Conservation (phyloP, 2,888 invertebrate genomes). For the Agrochola lota region DNA sequence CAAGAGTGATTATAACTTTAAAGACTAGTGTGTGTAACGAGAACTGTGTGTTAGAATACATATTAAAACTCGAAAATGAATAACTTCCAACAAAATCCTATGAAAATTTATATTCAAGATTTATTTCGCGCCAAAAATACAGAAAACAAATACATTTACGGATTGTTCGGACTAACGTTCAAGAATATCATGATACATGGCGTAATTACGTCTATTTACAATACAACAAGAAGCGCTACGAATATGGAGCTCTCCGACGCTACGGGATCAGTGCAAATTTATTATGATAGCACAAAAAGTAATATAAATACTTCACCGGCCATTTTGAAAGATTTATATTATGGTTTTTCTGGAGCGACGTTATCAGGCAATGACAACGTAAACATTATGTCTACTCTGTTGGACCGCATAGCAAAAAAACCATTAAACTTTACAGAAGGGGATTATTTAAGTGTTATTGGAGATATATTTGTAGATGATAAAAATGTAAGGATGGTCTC, state of each 20-base stretch:
- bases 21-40: background rate
- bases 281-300: slow-evolving; percentile 80
- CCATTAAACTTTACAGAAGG: slow-evolving; percentile 77
- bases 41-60: background rate
- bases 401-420: slow-evolving; percentile 76
- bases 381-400: slow-evolving; percentile 78
- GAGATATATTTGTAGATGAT: slow-evolving; percentile 85
- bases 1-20: background rate
- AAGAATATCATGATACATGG: slow-evolving; percentile 87
- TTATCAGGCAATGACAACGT: slow-evolving; percentile 77
- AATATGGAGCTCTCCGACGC: slow-evolving; percentile 85
- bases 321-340: slow-evolving; percentile 74
- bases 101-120: slow-evolving; percentile 87
- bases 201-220: slow-evolving; percentile 81
- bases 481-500: slow-evolving; percentile 81
- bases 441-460: slow-evolving; percentile 77
- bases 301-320: slow-evolving; percentile 72
- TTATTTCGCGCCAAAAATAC: slow-evolving; percentile 82
- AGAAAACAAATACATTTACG: slow-evolving; percentile 83
- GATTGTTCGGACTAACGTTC: slow-evolving; percentile 81
- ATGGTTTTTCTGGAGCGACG: slow-evolving; percentile 74
- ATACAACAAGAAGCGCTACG: slow-evolving; percentile 70
- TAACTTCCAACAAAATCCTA: slow-evolving; percentile 75
- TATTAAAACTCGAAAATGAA: slow-evolving; percentile 56
- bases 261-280: slow-evolving; percentile 83